These are phyloP conservation scores for Isoperla grammatica DNA, from an alignment of 2,888 invertebrate genomes.

Conservation along the genomic window DNA sequence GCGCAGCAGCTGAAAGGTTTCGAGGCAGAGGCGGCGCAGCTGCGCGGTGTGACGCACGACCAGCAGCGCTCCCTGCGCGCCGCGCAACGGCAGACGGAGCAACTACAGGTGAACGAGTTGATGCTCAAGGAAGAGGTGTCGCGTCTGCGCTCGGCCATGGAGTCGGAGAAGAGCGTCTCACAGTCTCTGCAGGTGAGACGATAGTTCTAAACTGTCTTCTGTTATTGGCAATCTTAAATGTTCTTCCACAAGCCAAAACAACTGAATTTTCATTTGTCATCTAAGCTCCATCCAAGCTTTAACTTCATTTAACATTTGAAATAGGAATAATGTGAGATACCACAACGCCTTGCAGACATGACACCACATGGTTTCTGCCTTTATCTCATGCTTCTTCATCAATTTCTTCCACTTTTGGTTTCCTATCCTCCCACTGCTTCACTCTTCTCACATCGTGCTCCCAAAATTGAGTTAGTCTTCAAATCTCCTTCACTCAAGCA, in stretches of 20 bases:
- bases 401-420: no score
- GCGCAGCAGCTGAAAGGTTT: constrained; percentile 40
- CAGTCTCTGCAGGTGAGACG: constrained; percentile 39
- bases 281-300: no score
- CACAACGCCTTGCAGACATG: no score
- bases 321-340: no score
- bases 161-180: constrained; percentile 44
- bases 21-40: constrained; percentile 42
- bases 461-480: no score
- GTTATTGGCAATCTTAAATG: background rate
- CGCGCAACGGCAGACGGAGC: constrained; percentile 41
- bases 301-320: background rate
- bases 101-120: constrained; percentile 41
- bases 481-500: no score
- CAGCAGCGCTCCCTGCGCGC: constrained; percentile 41
- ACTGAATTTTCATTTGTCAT: no score
- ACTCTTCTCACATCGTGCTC: no score
- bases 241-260: no score
- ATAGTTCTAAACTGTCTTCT: background rate
- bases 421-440: no score
- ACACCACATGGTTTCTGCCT: no score
- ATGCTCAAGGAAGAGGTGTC: constrained; percentile 42
- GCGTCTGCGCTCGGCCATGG: constrained; percentile 47
- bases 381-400: no score
- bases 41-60: constrained; percentile 42